These are phyloP conservation scores for Apaloderma vittatum DNA, from an alignment of 2,113 vertebrate species.

Conservation along the genomic window DNA sequence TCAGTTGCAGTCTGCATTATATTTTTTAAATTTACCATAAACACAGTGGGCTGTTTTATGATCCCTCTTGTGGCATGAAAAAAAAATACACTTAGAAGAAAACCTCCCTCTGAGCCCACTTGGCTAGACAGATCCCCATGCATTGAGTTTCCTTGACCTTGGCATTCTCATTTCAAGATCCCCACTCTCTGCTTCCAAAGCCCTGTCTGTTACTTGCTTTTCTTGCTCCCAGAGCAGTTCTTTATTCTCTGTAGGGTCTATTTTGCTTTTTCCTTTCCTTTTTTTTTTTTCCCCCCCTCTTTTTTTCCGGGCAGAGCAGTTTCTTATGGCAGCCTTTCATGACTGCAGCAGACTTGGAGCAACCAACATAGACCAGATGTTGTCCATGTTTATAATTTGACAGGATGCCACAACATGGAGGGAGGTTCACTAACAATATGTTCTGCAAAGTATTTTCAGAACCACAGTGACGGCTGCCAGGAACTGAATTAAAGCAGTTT, in stretches of 20 bases:
- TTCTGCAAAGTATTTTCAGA: constrained; percentile 49
- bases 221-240: constrained; percentile 8
- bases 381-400: constrained; percentile 34
- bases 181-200: constrained; percentile 5
- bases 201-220: constrained; percentile 22
- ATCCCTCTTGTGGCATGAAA: constrained; percentile 61
- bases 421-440: constrained; percentile 48
- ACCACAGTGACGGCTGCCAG: constrained; percentile 11
- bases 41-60: constrained; percentile 63
- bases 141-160: constrained; percentile 51
- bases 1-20: constrained; percentile 9
- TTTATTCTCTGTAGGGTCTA: background rate
- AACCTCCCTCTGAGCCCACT: constrained; percentile 26
- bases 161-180: background rate
- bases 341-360: constrained; percentile 60
- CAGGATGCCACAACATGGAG: constrained; percentile 53
- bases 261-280: background rate
- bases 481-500: background rate
- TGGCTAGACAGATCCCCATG: constrained; percentile 47
- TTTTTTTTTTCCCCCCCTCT: no score
- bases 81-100: constrained; percentile 48
- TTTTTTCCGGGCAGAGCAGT: background rate
- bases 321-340: constrained; percentile 42
- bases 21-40: constrained; percentile 46
- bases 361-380: constrained; percentile 54